phyloP scores from a whole-genome alignment of 2,113 vertebrate genomes.

The Silurus meridionalis region DNA sequence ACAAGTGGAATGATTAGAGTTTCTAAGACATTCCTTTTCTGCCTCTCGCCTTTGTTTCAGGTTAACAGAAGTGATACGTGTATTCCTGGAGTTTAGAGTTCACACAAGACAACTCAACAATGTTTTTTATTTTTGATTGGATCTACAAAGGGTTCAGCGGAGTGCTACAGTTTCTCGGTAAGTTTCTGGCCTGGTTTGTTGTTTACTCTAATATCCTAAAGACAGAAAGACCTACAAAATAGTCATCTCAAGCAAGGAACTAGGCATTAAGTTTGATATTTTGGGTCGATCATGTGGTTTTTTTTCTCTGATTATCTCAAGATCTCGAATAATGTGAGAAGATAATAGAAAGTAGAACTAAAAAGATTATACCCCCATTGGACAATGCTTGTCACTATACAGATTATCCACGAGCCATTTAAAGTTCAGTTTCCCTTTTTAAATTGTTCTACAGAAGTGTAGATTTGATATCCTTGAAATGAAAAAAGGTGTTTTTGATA shows the following conservation, averaged over 20 bases:
- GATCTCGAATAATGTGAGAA: not conserved
- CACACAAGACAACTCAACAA: constrained; percentile 72
- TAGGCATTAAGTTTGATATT: too few species aligned
- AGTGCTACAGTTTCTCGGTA: constrained; percentile 93
- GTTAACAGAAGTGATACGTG: not conserved
- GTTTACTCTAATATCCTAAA: too few species aligned
- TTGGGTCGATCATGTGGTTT: too few species aligned
- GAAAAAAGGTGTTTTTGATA: not conserved
- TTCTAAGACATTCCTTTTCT: not conserved
- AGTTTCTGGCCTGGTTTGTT: constrained; percentile 10
- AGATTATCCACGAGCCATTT: not conserved
- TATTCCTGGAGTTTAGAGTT: constrained; percentile 24
- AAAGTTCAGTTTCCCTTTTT: not conserved
- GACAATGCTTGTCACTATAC: not conserved
- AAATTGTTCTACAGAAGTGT: not conserved
- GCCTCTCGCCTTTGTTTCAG: not conserved
- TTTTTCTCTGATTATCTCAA: too few species aligned
- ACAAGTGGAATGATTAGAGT: not conserved
- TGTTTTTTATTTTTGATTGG: constrained; percentile 98
- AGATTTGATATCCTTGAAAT: not conserved
- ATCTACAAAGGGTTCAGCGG: constrained; percentile 94
- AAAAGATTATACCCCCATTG: not conserved
- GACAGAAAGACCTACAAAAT: too few species aligned
- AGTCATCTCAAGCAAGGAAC: too few species aligned
- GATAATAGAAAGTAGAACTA: not conserved